Conservation (phyloP, 2,888 invertebrate species). For the Polietes domitor region DNA sequence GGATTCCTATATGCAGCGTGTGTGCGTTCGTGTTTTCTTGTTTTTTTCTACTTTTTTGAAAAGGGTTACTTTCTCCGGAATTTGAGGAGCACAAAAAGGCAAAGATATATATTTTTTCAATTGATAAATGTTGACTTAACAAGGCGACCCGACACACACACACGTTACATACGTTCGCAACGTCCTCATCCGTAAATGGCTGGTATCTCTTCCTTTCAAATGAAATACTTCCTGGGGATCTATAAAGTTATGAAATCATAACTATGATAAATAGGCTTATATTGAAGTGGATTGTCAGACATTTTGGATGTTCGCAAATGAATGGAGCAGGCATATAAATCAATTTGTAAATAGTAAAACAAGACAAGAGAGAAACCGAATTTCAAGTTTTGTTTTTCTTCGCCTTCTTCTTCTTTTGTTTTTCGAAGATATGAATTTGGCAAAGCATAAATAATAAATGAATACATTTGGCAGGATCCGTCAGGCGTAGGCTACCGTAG, state of each 20-base stretch:
- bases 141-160: constrained; percentile 4
- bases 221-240: constrained; percentile 41
- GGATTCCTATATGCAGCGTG: neutral
- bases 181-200: neutral
- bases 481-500: neutral
- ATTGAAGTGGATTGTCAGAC: constrained; percentile 19
- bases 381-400: neutral
- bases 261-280: constrained; percentile 31
- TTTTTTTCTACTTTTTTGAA: constrained; percentile 34
- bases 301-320: neutral
- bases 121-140: constrained; percentile 46
- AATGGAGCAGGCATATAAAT: constrained; percentile 5
- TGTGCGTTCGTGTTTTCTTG: neutral
- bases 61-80: constrained; percentile 46
- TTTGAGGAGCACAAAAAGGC: constrained; percentile 10
- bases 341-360: constrained; percentile 8
- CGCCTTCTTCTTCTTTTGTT: too few relatives aligned
- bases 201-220: neutral
- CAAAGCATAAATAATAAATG: constrained; percentile 1
- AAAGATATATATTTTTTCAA: constrained; percentile 41
- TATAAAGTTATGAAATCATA: constrained; percentile 57
- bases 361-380: neutral
- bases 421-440: neutral
- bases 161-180: constrained; percentile 17
- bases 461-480: neutral